phyloP scores from a whole-genome alignment of 2,113 vertebrate genomes.

The Columbina picui region DNA sequence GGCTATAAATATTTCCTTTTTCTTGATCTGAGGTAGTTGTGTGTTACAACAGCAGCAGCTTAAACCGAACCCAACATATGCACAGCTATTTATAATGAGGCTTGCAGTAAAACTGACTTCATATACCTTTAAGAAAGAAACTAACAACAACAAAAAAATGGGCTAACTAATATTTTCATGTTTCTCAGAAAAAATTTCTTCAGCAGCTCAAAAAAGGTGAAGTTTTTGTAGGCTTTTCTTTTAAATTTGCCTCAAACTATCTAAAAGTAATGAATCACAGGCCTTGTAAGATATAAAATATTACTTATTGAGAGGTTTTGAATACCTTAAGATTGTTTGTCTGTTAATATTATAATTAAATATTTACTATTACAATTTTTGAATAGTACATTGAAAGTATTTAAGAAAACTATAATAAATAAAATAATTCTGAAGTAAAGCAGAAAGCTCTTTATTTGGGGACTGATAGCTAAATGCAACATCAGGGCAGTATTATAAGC shows the following conservation, averaged over 20 bases:
- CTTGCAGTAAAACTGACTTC: not conserved
- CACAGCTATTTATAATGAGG: not conserved
- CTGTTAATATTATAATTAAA: not conserved
- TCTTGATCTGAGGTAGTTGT: not conserved
- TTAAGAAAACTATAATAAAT: not conserved
- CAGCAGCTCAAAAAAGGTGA: not conserved
- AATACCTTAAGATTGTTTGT: not conserved
- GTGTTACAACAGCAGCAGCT: not conserved
- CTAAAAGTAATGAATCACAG: not conserved
- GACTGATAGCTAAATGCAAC: not conserved
- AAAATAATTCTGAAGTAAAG: not conserved
- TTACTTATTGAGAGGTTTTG: not conserved
- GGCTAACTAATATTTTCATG: not conserved
- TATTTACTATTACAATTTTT: not conserved
- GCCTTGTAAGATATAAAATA: not conserved
- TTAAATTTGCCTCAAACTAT: not conserved
- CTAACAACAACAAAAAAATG: not conserved
- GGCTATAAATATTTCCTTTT: not conserved
- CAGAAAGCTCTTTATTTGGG: not conserved
- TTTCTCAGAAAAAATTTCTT: not conserved
- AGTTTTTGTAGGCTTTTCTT: not conserved
- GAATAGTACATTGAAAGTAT: not conserved
- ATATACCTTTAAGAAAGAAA: not conserved
- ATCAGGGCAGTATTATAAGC: not conserved
- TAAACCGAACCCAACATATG: not conserved